phyloP scores from a whole-genome alignment of 2,797 vertebrate species.

The Etheostoma nigrum region DNA sequence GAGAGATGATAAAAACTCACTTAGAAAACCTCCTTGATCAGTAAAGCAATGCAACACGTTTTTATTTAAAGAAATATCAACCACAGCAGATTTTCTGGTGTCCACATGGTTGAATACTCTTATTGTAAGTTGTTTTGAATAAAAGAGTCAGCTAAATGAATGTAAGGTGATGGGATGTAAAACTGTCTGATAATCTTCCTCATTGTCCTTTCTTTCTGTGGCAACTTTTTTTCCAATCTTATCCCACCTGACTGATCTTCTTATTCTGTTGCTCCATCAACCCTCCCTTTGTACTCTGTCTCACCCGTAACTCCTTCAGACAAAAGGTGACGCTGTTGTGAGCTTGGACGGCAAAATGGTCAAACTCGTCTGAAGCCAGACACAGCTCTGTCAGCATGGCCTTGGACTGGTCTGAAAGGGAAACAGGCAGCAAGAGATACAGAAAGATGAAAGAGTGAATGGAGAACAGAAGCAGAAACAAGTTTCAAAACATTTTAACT shows the following conservation, averaged over 20 bases:
- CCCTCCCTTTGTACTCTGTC: conserved; percentile 33
- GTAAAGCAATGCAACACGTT: background rate
- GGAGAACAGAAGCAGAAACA: background rate
- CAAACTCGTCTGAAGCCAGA: conserved; percentile 91
- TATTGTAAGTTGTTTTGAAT: background rate
- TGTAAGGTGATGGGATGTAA: background rate
- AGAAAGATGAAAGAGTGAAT: background rate
- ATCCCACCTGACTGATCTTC: background rate
- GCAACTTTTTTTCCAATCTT: background rate
- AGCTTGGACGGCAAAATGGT: conserved; percentile 80
- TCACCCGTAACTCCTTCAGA: conserved; percentile 94
- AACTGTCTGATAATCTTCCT: too few relatives aligned
- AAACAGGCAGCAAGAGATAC: conserved; percentile 2
- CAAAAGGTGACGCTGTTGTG: conserved; percentile 92
- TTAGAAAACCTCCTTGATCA: background rate
- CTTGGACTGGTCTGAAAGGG: conserved; percentile 78
- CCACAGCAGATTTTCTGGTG: background rate
- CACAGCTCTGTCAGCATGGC: conserved; percentile 93
- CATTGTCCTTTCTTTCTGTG: background rate
- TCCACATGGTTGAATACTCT: background rate
- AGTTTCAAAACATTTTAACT: background rate
- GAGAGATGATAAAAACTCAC: conserved; percentile 8
- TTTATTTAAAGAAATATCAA: background rate
- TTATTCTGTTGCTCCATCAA: background rate
- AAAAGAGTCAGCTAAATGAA: background rate